phyloP scores from a whole-genome alignment of 2,797 vertebrate species.

The Macrochelys suwanniensis region DNA sequence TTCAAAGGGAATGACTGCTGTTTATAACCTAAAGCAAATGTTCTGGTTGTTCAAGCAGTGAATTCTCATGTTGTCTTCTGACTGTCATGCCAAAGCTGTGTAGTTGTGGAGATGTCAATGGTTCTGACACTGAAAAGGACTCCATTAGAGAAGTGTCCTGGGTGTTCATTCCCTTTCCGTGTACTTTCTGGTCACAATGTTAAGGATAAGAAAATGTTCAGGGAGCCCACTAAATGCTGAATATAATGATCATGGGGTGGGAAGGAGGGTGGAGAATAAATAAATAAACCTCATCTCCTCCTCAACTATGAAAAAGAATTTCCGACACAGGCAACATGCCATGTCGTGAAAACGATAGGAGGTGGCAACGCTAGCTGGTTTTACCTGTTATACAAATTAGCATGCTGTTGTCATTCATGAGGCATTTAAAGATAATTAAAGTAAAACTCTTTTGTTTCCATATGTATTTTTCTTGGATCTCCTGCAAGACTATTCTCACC shows the following conservation, averaged over 20 bases:
- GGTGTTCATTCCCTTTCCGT: slow-evolving; percentile 43
- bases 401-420: slow-evolving; percentile 79
- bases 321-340: slow-evolving; percentile 49
- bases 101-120: background rate
- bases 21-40: slow-evolving; percentile 36
- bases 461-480: slow-evolving; percentile 88
- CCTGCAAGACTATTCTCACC: slow-evolving; percentile 89
- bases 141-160: slow-evolving; percentile 52
- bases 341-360: slow-evolving; percentile 65
- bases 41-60: slow-evolving; percentile 35
- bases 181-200: slow-evolving; percentile 44
- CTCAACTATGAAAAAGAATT: slow-evolving; percentile 59
- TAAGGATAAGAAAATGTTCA: slow-evolving; percentile 29
- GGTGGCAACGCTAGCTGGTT: slow-evolving; percentile 52
- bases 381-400: slow-evolving; percentile 73
- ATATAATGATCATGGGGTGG: background rate
- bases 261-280: background rate
- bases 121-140: slow-evolving; percentile 50
- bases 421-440: slow-evolving; percentile 86
- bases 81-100: slow-evolving; percentile 33
- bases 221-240: background rate
- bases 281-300: slow-evolving; percentile 39
- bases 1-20: slow-evolving; percentile 38
- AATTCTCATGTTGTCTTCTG: slow-evolving; percentile 60
- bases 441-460: slow-evolving; percentile 88